Conservation (phyloP, 2,888 invertebrate genomes). For the Brachypalpus laphriformis region DNA sequence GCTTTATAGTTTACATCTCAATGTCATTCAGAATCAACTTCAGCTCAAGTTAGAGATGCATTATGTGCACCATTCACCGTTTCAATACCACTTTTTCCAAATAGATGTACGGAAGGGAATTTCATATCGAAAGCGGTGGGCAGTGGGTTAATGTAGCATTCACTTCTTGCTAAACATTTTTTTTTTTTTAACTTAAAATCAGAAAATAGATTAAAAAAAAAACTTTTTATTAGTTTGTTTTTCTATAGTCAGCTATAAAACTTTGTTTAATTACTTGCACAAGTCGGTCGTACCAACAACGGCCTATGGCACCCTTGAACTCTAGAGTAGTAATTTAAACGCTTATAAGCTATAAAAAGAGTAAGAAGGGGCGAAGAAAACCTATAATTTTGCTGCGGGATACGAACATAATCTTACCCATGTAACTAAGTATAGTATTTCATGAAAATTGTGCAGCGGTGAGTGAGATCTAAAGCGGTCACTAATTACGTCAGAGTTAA, state of each 20-base stretch:
- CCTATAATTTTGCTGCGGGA: not conserved
- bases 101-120: not conserved
- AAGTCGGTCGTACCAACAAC: not conserved
- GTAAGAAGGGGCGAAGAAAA: not conserved
- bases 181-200: not conserved
- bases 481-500: too few relatives aligned
- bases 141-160: not conserved
- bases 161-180: not conserved
- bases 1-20: constrained; percentile 39
- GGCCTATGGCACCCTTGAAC: not conserved
- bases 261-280: not conserved
- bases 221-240: not conserved
- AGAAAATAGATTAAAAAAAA: not conserved
- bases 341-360: not conserved
- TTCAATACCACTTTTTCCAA: not conserved
- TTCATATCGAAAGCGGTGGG: not conserved
- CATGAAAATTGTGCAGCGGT: not conserved
- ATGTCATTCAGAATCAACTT: constrained; percentile 35
- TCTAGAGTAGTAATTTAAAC: not conserved
- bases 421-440: not conserved
- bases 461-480: not conserved
- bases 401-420: not conserved
- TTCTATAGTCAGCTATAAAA: not conserved
- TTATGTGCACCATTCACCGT: constrained; percentile 10
- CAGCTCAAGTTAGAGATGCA: constrained; percentile 20